A percentile compares a stretch with the other conserved stretches of the same genome.
Conservation (phyloP, 2,888 invertebrate genomes). For the Asteroscopus sphinx region DNA sequence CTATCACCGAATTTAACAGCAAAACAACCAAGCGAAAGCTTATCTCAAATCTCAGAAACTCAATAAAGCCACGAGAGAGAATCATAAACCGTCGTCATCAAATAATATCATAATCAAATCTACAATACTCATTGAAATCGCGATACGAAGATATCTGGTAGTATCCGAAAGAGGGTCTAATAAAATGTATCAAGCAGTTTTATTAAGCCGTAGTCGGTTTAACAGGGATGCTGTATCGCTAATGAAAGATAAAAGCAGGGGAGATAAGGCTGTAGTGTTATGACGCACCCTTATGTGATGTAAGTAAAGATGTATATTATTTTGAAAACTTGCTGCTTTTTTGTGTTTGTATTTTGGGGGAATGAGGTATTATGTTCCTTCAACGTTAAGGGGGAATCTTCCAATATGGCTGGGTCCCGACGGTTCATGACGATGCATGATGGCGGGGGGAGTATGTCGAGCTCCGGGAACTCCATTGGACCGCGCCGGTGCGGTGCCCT, state of each 20-base stretch:
- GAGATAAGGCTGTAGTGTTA: slow-evolving; percentile 37
- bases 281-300: slow-evolving; percentile 18
- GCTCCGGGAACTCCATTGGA: too few relatives aligned
- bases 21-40: slow-evolving; percentile 28
- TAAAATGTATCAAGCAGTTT: slow-evolving; percentile 73
- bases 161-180: slow-evolving; percentile 51
- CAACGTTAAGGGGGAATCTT: too few relatives aligned
- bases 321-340: slow-evolving; percentile 6
- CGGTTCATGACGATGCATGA: too few relatives aligned
- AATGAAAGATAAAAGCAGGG: slow-evolving; percentile 72
- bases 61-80: slow-evolving; percentile 42
- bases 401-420: too few relatives aligned
- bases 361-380: too few relatives aligned
- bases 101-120: slow-evolving; percentile 54
- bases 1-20: background rate
- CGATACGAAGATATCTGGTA: slow-evolving; percentile 41
- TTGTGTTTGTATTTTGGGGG: background rate
- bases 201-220: slow-evolving; percentile 69
- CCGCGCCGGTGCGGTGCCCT: too few relatives aligned
- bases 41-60: slow-evolving; percentile 44
- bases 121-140: slow-evolving; percentile 58
- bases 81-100: slow-evolving; percentile 49
- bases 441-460: too few relatives aligned
- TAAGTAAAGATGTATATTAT: slow-evolving; percentile 11
- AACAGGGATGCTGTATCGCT: slow-evolving; percentile 70